These are phyloP conservation scores for Margaritifera margaritifera DNA, from an alignment of 2,888 invertebrate species.

Conservation along the genomic window DNA sequence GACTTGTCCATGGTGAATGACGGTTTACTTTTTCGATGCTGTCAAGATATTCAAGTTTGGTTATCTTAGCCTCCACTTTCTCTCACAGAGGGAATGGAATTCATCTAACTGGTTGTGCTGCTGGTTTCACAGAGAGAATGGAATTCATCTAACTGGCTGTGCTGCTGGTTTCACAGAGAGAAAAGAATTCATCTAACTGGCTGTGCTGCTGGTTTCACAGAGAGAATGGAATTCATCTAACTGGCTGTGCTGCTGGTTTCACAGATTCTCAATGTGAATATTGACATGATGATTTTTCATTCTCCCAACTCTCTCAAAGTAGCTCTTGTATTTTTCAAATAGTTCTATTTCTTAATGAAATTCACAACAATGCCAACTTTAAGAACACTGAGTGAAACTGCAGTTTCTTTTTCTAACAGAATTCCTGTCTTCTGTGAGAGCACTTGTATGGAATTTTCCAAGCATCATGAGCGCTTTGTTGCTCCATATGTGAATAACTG, in stretches of 20 bases:
- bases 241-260: conserved; percentile 10
- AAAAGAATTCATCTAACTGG: too few relatives aligned
- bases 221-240: conserved; percentile 16
- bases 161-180: conserved; percentile 11
- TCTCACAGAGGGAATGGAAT: conserved; percentile 18
- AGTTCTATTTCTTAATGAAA: too few relatives aligned
- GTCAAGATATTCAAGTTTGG: conserved; percentile 20
- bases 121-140: conserved; percentile 12
- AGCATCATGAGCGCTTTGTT: conserved; percentile 9
- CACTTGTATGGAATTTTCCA: conserved; percentile 10
- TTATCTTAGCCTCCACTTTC: conserved; percentile 21
- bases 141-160: too few relatives aligned
- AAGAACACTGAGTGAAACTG: conserved; percentile 13
- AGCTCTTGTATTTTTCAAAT: conserved; percentile 8
- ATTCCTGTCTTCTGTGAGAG: conserved; percentile 8
- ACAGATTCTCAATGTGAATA: conserved; percentile 14
- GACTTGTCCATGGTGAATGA: conserved; percentile 24
- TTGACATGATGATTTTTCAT: conserved; percentile 16
- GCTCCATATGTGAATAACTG: too few relatives aligned
- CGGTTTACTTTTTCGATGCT: conserved; percentile 33
- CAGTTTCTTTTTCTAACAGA: conserved; percentile 12
- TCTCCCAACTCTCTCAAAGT: conserved; percentile 24
- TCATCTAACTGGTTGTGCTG: conserved; percentile 12
- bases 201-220: too few relatives aligned
- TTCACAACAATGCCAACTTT: too few relatives aligned